Percentiles rank a stretch among this genome's conserved stretches.
Evolutionary conservation across 2,113 vertebrate species (phyloP).

Genomic region (Climacteris rufus): DNA sequence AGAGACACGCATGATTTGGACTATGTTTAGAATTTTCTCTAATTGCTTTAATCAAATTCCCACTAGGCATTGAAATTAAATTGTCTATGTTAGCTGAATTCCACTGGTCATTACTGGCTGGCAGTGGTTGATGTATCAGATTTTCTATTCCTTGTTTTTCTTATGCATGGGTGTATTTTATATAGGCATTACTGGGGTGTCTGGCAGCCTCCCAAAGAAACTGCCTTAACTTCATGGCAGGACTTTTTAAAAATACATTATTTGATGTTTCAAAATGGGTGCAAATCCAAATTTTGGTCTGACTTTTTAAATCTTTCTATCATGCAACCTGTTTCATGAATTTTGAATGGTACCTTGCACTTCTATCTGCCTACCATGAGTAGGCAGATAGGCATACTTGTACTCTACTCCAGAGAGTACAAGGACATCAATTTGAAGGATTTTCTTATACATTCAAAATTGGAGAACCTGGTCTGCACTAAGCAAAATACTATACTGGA

Average conservation of each 20-base stretch:
- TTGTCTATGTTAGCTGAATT: slow-evolving; percentile 50
- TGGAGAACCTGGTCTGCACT: not conserved
- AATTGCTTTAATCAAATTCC: slow-evolving; percentile 66
- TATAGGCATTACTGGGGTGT: not conserved
- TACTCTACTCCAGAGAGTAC: not conserved
- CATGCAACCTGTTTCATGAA: not conserved
- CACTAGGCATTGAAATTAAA: slow-evolving; percentile 53
- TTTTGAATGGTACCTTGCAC: not conserved
- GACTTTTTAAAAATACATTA: not conserved
- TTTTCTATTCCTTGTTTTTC: slow-evolving; percentile 47
- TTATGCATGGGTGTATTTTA: not conserved
- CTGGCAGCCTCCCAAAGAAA: slow-evolving; percentile 17
- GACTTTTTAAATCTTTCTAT: not conserved
- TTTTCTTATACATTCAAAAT: not conserved
- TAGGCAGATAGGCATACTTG: not conserved
- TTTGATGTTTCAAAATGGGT: not conserved
- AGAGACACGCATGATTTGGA: slow-evolving; percentile 26
- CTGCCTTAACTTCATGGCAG: not conserved
- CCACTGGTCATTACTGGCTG: slow-evolving; percentile 45
- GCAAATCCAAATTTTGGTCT: not conserved
- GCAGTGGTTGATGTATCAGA: slow-evolving; percentile 14
- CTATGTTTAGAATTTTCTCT: slow-evolving; percentile 24
- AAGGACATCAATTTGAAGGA: not conserved
- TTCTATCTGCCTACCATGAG: not conserved
- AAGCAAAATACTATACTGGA: not conserved